Evolutionary conservation across 2,797 vertebrate species (phyloP).

Genomic region (Pantherophis vulpinus): DNA sequence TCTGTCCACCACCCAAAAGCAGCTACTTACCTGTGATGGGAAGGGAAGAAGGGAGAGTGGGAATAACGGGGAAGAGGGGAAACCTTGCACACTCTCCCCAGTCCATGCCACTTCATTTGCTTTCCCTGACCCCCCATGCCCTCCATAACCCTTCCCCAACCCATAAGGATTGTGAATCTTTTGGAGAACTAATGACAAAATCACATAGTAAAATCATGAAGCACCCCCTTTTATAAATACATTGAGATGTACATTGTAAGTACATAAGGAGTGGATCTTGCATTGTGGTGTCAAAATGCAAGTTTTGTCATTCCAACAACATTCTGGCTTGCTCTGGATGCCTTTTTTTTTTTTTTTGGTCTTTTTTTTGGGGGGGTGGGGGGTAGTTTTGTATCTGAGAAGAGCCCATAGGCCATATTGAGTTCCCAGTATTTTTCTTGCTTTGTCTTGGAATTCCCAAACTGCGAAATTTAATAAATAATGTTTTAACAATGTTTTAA

Average conservation of each 20-base stretch:
- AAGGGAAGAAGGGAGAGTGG: not conserved
- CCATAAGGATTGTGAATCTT: not conserved
- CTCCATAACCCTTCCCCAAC: not conserved
- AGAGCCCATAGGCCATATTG: not conserved
- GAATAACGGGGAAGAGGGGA: not conserved
- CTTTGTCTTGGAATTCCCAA: not conserved
- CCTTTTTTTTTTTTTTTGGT: too few species aligned
- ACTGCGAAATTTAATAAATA: not conserved
- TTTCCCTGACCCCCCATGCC: not conserved
- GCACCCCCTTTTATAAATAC: not conserved
- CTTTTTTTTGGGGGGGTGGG: too few species aligned
- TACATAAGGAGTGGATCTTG: not conserved
- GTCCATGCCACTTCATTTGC: not conserved
- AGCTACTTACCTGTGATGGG: not conserved
- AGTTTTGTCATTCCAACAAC: not conserved
- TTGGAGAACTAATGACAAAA: not conserved
- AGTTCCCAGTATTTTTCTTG: not conserved
- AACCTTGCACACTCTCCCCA: not conserved
- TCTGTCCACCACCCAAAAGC: too few species aligned
- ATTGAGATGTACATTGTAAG: not conserved
- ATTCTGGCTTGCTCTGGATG: not conserved
- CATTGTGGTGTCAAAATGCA: not conserved
- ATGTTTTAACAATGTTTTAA: not conserved
- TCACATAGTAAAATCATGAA: not conserved
- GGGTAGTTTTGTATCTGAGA: not conserved